Conservation (phyloP, 2,113 vertebrate genomes). For the Poicephalus gulielmi region DNA sequence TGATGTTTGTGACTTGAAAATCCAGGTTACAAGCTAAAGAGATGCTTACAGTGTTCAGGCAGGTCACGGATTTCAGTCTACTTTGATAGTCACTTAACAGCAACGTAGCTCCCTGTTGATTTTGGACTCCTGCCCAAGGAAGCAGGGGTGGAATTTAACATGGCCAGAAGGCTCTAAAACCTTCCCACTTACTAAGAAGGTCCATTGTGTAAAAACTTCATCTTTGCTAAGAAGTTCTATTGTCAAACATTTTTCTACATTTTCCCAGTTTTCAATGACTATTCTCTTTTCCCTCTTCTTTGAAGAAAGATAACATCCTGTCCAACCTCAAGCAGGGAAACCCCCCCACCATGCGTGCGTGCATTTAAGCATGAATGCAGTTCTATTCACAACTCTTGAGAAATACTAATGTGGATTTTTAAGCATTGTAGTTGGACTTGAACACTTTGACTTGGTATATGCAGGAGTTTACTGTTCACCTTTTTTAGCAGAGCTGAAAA, state of each 20-base stretch:
- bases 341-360: background rate
- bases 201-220: background rate
- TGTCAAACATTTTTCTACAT: slow-evolving; percentile 32
- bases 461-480: background rate
- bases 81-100: background rate
- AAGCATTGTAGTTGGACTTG: background rate
- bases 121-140: slow-evolving; percentile 15
- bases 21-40: background rate
- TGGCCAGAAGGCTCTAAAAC: background rate
- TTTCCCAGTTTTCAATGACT: slow-evolving; percentile 37
- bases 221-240: background rate
- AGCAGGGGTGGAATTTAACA: background rate
- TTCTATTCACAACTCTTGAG: background rate
- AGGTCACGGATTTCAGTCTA: background rate
- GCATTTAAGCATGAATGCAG: background rate
- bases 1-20: background rate
- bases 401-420: background rate
- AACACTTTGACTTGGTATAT: background rate
- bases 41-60: background rate
- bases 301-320: slow-evolving; percentile 57
- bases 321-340: background rate
- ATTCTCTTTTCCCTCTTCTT: slow-evolving; percentile 33
- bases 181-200: background rate
- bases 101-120: background rate
- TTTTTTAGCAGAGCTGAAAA: background rate